phyloP scores from a whole-genome alignment of 2,113 vertebrate species.

The Sitta europaea region DNA sequence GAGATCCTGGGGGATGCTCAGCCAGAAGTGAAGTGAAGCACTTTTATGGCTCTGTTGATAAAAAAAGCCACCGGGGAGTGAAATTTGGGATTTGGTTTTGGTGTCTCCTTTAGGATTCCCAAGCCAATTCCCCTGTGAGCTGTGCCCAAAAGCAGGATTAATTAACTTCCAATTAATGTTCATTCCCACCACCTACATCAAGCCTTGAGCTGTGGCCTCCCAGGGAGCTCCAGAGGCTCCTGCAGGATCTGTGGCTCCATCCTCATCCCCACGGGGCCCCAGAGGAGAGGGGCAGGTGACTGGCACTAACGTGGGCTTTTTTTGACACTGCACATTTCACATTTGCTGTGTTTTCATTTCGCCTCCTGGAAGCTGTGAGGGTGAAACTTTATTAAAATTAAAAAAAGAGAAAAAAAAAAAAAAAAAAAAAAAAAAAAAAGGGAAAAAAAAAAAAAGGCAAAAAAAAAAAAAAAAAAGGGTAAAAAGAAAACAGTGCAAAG shows the following conservation, averaged over 20 bases:
- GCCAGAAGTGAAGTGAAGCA: not conserved
- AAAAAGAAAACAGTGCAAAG: constrained; percentile 48
- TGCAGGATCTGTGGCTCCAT: not conserved
- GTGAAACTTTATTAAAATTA: not conserved
- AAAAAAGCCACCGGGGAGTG: not conserved
- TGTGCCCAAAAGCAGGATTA: not conserved
- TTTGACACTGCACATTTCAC: not conserved
- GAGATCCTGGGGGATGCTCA: not conserved
- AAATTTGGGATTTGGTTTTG: not conserved
- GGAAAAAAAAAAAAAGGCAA: constrained; percentile 40
- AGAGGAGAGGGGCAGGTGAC: not conserved
- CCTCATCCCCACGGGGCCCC: not conserved
- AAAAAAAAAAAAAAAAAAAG: not conserved
- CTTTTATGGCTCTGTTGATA: rapidly evolving
- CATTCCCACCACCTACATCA: not conserved
- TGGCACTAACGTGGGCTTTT: not conserved
- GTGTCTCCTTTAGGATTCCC: not conserved
- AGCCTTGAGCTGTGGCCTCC: not conserved
- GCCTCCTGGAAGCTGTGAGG: constrained; percentile 36
- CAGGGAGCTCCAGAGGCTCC: not conserved
- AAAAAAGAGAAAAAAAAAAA: not conserved
- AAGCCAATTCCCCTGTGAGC: rapidly evolving
- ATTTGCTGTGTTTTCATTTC: constrained; percentile 24
- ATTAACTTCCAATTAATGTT: not conserved
- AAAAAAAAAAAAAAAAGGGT: not conserved